These are phyloP conservation scores for Plebejus argus DNA, from an alignment of 2,888 invertebrate genomes.

Conservation along the genomic window DNA sequence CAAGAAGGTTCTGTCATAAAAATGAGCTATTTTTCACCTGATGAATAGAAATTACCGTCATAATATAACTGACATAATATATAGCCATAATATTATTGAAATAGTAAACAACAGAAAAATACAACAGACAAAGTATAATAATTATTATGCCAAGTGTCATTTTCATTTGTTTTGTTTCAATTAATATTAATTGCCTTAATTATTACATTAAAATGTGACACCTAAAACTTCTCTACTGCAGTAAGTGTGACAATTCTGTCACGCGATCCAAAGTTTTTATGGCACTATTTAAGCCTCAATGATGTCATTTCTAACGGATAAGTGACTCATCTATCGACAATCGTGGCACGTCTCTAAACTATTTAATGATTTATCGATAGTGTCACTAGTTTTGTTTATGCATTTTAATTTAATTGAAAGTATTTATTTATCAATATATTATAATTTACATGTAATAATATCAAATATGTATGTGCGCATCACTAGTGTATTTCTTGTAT, in stretches of 20 bases:
- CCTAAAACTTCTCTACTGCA: neutral
- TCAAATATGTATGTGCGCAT: no score
- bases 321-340: constrained; percentile 9
- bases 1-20: no score
- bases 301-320: constrained; percentile 21
- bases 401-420: neutral
- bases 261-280: constrained; percentile 9
- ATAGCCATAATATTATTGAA: no score
- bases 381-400: neutral
- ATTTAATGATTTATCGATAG: constrained; percentile 6
- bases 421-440: neutral
- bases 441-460: no score
- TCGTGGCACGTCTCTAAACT: neutral
- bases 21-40: no score
- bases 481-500: neutral
- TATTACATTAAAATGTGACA: constrained; percentile 8
- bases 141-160: no score
- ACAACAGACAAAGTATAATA: no score
- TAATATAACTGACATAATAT: no score
- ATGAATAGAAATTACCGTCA: no score
- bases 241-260: neutral
- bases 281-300: neutral
- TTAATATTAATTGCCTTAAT: neutral
- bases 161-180: no score
- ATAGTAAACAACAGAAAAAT: no score